Conservation (phyloP, 2,113 vertebrate genomes). For the Chionis minor region DNA sequence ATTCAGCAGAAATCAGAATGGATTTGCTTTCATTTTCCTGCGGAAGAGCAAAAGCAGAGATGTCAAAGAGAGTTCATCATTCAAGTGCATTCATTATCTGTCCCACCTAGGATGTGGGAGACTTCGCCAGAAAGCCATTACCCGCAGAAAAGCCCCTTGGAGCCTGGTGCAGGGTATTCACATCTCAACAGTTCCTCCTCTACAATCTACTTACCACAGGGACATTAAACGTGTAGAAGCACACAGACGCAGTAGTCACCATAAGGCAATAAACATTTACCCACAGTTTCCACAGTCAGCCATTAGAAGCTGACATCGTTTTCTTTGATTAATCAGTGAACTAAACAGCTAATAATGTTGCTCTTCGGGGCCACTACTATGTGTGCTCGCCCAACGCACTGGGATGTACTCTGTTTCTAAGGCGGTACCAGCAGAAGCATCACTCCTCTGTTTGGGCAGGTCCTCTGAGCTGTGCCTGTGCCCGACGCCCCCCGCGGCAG, state of each 20-base stretch:
- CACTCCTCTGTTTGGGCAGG: accelerated
- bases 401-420: background rate
- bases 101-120: background rate
- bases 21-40: background rate
- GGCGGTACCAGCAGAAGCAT: accelerated
- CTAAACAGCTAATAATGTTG: accelerated
- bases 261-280: background rate
- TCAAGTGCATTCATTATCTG: background rate
- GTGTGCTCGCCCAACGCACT: accelerated
- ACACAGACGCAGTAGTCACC: accelerated
- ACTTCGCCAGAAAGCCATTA: background rate
- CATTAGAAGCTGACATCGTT: background rate
- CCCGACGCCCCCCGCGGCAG: accelerated
- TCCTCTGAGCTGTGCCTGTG: accelerated
- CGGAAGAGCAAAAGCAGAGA: background rate
- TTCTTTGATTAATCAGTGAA: background rate
- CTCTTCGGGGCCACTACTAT: background rate
- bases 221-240: background rate
- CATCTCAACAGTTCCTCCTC: background rate
- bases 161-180: background rate
- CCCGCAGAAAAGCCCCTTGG: background rate
- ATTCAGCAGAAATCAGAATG: background rate
- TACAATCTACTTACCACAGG: background rate
- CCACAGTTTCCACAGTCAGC: background rate
- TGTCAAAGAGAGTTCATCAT: background rate